Conservation (phyloP, 2,888 invertebrate genomes). For the Dryobotodes eremita region DNA sequence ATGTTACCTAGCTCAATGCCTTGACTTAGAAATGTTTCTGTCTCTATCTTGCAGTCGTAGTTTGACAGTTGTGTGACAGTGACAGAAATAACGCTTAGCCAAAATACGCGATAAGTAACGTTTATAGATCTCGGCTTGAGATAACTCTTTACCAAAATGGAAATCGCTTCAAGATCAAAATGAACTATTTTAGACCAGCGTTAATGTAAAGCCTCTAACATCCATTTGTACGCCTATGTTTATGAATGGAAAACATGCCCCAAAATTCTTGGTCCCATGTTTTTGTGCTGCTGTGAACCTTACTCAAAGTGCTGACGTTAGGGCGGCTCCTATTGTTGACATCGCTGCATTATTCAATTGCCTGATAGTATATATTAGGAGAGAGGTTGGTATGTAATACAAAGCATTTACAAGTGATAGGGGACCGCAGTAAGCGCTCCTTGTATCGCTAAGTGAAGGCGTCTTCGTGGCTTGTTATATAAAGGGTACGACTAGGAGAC, state of each 20-base stretch:
- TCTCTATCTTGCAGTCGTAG: neutral
- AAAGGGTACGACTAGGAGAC: neutral
- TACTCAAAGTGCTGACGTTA: slow-evolving; percentile 66
- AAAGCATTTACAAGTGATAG: slow-evolving; percentile 70
- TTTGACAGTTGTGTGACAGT: neutral
- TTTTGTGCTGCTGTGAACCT: slow-evolving; percentile 65
- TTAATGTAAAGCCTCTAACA: slow-evolving; percentile 32
- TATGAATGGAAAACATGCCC: slow-evolving; percentile 53
- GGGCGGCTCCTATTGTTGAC: slow-evolving; percentile 67
- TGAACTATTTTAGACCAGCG: slow-evolving; percentile 25
- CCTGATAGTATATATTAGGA: slow-evolving; percentile 64
- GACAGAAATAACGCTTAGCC: too few relatives aligned
- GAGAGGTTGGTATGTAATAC: slow-evolving; percentile 66
- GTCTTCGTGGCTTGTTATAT: slow-evolving; percentile 13
- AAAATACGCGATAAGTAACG: neutral
- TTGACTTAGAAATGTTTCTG: neutral
- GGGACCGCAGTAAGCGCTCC: slow-evolving; percentile 51
- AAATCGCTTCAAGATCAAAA: slow-evolving; percentile 4
- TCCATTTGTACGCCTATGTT: slow-evolving; percentile 37
- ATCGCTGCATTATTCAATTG: slow-evolving; percentile 72
- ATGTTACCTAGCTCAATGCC: neutral
- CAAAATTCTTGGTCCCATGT: slow-evolving; percentile 64
- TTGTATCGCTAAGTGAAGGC: slow-evolving; percentile 46
- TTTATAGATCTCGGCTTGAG: neutral
- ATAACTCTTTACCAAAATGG: neutral